Evolutionary conservation across 1,140 invertebrate species (phyloP), one percentile per base, ranked within the genome.

Genomic region (Papilio xuthus): DNA sequence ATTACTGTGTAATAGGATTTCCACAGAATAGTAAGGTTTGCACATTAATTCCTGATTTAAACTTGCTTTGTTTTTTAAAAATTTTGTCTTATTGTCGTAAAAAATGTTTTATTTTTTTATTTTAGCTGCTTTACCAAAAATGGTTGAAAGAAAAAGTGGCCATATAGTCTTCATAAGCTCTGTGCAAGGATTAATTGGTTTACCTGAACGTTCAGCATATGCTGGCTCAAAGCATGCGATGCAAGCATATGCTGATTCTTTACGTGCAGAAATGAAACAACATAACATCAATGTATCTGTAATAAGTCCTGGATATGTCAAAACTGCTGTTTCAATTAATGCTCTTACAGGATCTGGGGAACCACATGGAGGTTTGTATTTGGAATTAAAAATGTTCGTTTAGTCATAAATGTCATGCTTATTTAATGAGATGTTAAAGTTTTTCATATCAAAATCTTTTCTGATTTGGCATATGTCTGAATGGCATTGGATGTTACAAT

Each of bases 151-250:
- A 81, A 95, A 96, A 84, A 95, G 93, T 86, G 99, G 98, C 1
- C 97, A 98, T 85, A 96, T 99, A 85, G 96, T 99, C 44, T 97
- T 96, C 83, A 95, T 99, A n/a, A 98, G 98, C 91, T 99, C 98
- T 82, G 95, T 99, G 3, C 99, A 99, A 95, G 98, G 98, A 63
- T 96, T 97, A 89, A 96, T 99, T 77, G 96, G 97, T 6, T 95
- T 99, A 86, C 98, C 99, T 53, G 97, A 97, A 88, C 96, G 97
- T 80, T 97, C 97, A 42, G 96, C 97, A 3, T 99, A 99, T 95
- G 95, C 97, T 79, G 98, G 98, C 23, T 98, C 98, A 0, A 99
- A 99, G 94, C 98, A 99, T 95, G 98, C 99, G 3, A 86, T 99
- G 20, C 97, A 98, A 94, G 97, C 97, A 41, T 98, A 98, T 94